Evolutionary conservation across 2,888 invertebrate species (phyloP), one percentile per base, ranked within the genome.

Genomic region (Brenthis hecate): DNA sequence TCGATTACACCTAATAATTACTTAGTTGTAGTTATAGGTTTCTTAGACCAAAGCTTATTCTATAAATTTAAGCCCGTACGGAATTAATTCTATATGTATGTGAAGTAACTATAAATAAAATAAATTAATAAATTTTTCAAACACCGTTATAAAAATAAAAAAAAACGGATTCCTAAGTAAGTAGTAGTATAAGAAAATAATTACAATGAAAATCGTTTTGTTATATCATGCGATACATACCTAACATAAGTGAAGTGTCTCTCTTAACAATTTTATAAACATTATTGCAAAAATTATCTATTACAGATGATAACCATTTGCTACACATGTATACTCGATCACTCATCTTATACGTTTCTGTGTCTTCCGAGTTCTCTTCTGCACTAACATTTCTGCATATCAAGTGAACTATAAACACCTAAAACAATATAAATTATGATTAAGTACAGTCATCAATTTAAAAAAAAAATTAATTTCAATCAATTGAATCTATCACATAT

Each of bases 201-300:
- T 23, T 19, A 58, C 50, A 56, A 65, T 56, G 60, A 61, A 69
- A 43, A 47, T 3, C 36, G 4, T 6, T 23, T 51, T 43, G 28
- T 36, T 13, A 19, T 56, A 3, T 50, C 6, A n/a, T 43, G 13
- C 47, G 3, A 16, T 56, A 76, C 82, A 79, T 76, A 91, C 91
- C 89, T 75, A 91, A 81, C 75, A 89, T 81, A 14, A 81, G 43
- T 1, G 89, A 89, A 1, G 87, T 89, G 71, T 91, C 91, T 70
- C 91, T 82, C 69, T 91, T 91, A 13, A 88, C 86, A 69, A 91
- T 87, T 75, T 85, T 88, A 71, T 85, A 87, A 0, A 80, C 82
- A 66, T 88, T 89, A 70, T 86, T 83, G 71, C 91, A 91, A 69
- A 91, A 80, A 48, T 83, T 85, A 71, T 79, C 82, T 69, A 91